phyloP scores from a whole-genome alignment of 2,888 invertebrate genomes.

The Agonopterix alstromeriana region DNA sequence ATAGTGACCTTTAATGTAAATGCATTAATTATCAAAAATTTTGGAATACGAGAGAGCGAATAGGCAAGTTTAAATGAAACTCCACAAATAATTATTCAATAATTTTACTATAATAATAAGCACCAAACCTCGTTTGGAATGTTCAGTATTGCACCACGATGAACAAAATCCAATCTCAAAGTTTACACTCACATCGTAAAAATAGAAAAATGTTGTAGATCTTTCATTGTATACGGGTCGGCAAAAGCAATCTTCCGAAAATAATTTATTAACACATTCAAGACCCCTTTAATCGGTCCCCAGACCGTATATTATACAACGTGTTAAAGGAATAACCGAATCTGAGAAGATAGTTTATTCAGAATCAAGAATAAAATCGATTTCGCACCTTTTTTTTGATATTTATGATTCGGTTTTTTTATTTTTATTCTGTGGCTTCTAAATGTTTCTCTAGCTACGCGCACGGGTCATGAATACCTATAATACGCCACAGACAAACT shows the following conservation, averaged over 20 bases:
- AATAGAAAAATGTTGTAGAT: conserved; percentile 20
- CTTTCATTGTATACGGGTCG: conserved; percentile 21
- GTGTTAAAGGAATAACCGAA: no score
- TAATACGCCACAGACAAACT: no score
- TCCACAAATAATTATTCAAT: conserved; percentile 46
- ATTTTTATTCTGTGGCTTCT: no score
- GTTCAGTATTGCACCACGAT: conserved; percentile 71
- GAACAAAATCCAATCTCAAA: conserved; percentile 53
- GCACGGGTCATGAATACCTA: no score
- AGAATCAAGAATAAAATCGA: no score
- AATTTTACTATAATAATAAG: conserved; percentile 69
- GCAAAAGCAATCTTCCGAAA: conserved; percentile 20
- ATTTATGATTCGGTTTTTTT: no score
- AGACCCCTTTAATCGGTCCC: no score
- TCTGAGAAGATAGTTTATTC: no score
- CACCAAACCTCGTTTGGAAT: conserved; percentile 75
- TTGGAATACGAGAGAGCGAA: conserved; percentile 34
- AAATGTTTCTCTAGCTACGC: no score
- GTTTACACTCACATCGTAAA: conserved; percentile 35
- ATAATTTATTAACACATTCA: conserved; percentile 8
- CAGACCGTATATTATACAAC: no score
- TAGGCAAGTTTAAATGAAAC: conserved; percentile 62
- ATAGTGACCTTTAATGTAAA: conserved; percentile 63
- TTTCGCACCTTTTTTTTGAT: no score
- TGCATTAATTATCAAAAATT: conserved; percentile 10